A percentile compares a stretch with the other conserved stretches of the same genome.
phyloP scores from a whole-genome alignment of 2,113 vertebrate genomes.

The Leptosomus discolor region DNA sequence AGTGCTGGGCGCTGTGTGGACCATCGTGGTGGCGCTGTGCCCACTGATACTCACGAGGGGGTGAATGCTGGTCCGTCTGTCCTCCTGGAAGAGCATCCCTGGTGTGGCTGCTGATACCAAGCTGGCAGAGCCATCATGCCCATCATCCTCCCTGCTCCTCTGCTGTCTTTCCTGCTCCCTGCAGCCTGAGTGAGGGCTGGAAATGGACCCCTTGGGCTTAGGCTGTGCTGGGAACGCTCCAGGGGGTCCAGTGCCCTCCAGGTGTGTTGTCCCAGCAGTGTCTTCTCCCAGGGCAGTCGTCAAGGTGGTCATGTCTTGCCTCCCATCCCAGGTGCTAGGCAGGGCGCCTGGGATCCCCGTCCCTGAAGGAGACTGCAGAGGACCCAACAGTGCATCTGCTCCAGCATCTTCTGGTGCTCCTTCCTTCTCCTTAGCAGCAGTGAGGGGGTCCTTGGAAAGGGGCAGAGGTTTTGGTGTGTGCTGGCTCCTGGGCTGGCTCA shows the following conservation, averaged over 20 bases:
- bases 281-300: background rate
- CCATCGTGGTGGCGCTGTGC: background rate
- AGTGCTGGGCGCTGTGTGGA: rapidly evolving
- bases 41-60: constrained; percentile 73
- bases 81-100: constrained; percentile 65
- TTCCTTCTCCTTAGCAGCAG: background rate
- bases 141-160: rapidly evolving
- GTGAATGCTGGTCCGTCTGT: background rate
- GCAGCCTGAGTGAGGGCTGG: background rate
- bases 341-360: background rate
- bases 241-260: background rate
- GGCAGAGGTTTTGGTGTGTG: background rate
- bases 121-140: constrained; percentile 12
- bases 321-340: background rate
- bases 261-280: background rate
- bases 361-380: background rate
- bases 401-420: background rate
- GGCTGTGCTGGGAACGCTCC: background rate
- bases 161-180: background rate
- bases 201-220: no score
- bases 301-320: rapidly evolving
- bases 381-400: rapidly evolving
- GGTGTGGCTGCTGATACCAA: constrained; percentile 70
- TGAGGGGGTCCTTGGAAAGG: background rate
- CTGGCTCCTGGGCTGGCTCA: background rate